Evolutionary conservation across 2,113 vertebrate genomes (phyloP), one percentile per base, ranked within the genome.

Genomic region (Tragelaphus strepsiceros): DNA sequence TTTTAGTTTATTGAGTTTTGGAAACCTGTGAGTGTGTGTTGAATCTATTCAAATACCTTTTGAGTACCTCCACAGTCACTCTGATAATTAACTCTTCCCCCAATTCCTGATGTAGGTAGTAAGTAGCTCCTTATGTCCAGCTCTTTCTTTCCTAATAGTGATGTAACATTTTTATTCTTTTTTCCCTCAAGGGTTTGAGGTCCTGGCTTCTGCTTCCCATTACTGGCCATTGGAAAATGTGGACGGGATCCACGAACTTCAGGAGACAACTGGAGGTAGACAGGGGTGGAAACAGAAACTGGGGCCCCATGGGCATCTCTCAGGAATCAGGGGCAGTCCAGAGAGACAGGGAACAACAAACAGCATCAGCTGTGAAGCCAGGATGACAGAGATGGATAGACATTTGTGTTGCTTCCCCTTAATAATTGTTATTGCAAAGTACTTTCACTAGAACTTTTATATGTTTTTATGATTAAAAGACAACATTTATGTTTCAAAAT

Each of bases 141-240:
- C 2, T 32, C 35, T 46, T 13, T 26, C 53, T 64, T n/a, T 32
- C 30, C 56, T 4, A 2, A 43, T 5, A 0, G 17, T 19, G 59
- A 58, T 4, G 10, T 81, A 17, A 85, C 7, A 2, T 1, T 8
- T 30, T 24, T 49, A 1, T 94, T 54, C 91, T 67, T 98, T 35
- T 97, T 98, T 96, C 83, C 98, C 97, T 85, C 32, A 98, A 99
- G 99, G 99, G 81, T 99, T 99, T 97, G 98, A 99, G 96, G 99
- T 99, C 98, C 98, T 99, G 62, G 99, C 99, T 12, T 99, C 99
- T 2, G 99, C 99, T 78, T 99, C 99, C 81, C 99, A 99, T 96
- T 99, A 99, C 93, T 99, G 99, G 99, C 99, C 99, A 0, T 43
- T 99, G 96, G 99, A 99, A 97, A 98, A 97, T 0, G 99, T 99